Percentiles rank a stretch among this genome's conserved stretches.
phyloP scores from a whole-genome alignment of 1,140 invertebrate species.

The Macrobrachium nipponense region DNA sequence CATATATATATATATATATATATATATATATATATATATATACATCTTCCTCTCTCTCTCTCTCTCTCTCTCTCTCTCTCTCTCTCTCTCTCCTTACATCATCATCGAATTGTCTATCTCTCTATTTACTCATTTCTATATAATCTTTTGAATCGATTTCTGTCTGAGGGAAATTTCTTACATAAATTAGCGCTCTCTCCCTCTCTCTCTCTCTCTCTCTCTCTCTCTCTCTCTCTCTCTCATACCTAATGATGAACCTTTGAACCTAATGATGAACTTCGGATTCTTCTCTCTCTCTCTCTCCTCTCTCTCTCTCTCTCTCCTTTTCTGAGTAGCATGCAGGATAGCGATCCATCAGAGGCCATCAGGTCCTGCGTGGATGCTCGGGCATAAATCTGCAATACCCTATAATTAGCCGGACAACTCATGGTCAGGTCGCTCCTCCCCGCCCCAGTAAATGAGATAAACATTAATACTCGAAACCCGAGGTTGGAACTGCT shows the following conservation, averaged over 20 bases:
- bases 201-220: neutral
- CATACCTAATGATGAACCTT: too few species aligned
- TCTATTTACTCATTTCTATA: too few species aligned
- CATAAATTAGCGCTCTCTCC: too few species aligned
- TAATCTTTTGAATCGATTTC: too few species aligned
- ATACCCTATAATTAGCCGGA: constrained; percentile 58
- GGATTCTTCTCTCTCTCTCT: too few species aligned
- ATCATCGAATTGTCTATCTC: too few species aligned
- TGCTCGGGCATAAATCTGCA: constrained; percentile 57
- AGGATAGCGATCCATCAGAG: constrained; percentile 48
- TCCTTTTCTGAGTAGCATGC: constrained; percentile 39
- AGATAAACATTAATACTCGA: constrained; percentile 42
- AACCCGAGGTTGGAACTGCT: constrained; percentile 34
- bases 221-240: neutral
- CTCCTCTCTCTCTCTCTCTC: constrained; percentile 6
- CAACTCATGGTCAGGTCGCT: constrained; percentile 41
- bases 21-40: neutral
- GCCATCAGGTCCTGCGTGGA: constrained; percentile 51
- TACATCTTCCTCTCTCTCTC: neutral
- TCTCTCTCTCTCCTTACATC: neutral
- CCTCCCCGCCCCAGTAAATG: constrained; percentile 43
- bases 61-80: neutral
- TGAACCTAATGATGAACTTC: too few species aligned
- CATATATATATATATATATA: constrained; percentile 6
- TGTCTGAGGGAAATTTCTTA: too few species aligned